Evolutionary conservation across 2,113 vertebrate genomes (phyloP).

Genomic region (Accipiter virgatus): DNA sequence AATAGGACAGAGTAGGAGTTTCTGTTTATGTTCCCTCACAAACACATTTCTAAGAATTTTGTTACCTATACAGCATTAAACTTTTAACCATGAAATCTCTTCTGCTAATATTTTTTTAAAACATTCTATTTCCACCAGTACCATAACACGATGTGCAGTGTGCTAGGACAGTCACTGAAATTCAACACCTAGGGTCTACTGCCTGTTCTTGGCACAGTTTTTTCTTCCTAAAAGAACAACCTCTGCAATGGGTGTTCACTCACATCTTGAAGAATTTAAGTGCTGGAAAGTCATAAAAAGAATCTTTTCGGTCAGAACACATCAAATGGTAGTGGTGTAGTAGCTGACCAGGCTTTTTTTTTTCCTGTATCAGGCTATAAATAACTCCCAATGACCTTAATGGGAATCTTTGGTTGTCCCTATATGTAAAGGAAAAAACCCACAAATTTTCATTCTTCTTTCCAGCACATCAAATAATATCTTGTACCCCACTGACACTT

Average conservation of each 20-base stretch:
- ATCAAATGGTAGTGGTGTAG: background rate
- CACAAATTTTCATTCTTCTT: background rate
- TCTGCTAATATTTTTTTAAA: background rate
- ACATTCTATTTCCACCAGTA: background rate
- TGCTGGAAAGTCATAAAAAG: background rate
- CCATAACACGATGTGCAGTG: background rate
- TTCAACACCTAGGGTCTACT: background rate
- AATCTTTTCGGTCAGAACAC: background rate
- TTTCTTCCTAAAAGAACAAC: background rate
- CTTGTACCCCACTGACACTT: background rate
- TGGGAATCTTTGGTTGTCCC: background rate
- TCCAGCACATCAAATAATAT: background rate
- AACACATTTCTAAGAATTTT: background rate
- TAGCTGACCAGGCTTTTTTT: background rate
- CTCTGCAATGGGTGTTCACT: background rate
- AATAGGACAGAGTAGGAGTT: background rate
- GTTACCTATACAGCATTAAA: background rate
- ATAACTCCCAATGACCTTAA: background rate
- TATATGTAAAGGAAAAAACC: background rate
- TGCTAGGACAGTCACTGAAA: background rate
- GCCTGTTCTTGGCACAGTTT: background rate
- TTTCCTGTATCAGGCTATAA: background rate
- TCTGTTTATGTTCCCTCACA: background rate
- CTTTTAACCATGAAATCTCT: background rate
- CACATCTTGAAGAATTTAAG: background rate